Conservation (phyloP, 2,797 vertebrate genomes). For the Amblyraja radiata region DNA sequence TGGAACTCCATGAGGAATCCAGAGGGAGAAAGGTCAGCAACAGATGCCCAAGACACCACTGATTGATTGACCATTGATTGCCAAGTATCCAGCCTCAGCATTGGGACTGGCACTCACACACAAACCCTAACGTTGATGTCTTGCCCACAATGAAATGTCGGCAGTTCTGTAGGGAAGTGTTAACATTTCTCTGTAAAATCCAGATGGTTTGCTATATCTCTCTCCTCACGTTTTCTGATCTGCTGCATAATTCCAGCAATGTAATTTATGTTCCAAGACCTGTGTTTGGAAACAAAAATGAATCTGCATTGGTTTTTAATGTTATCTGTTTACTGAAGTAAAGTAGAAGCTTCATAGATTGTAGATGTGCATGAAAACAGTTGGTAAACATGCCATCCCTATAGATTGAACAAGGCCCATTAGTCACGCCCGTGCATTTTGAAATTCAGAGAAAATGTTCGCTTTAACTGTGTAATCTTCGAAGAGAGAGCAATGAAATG, state of each 20-base stretch:
- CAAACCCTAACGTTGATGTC: too few species aligned
- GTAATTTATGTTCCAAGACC: not conserved
- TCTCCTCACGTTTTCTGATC: too few species aligned
- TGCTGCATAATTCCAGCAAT: not conserved
- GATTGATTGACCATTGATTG: too few species aligned
- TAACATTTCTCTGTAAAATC: too few species aligned
- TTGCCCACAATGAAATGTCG: too few species aligned
- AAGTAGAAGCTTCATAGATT: not conserved
- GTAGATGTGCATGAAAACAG: not conserved
- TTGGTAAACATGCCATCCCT: not conserved
- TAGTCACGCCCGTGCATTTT: not conserved
- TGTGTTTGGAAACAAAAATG: not conserved
- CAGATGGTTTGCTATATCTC: too few species aligned
- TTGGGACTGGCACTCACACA: too few species aligned
- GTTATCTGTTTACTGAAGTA: not conserved
- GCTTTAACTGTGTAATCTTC: not conserved
- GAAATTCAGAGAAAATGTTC: not conserved
- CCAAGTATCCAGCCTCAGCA: too few species aligned
- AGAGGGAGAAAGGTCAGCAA: too few species aligned
- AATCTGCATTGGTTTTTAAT: not conserved
- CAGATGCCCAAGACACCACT: too few species aligned
- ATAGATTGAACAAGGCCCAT: not conserved
- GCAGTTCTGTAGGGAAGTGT: too few species aligned
- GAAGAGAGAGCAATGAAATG: not conserved
- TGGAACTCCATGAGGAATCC: too few species aligned